Conservation (phyloP, 2,797 vertebrate genomes). For the Sparus aurata region DNA sequence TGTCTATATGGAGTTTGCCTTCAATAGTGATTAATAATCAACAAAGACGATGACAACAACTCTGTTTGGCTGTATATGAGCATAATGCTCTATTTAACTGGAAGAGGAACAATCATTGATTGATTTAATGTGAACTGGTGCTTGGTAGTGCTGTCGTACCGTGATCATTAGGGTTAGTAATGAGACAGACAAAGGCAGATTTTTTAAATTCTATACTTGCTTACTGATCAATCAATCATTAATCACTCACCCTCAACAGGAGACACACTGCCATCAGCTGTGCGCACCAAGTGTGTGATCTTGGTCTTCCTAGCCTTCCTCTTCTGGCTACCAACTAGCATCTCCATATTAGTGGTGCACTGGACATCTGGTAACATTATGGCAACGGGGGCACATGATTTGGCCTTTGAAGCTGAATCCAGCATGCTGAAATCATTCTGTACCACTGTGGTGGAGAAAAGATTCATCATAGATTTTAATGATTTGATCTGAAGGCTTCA, state of each 20-base stretch:
- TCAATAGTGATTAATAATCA: too few species aligned
- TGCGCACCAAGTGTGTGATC: constrained; percentile 97
- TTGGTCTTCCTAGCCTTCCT: constrained; percentile 98
- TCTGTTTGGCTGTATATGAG: too few species aligned
- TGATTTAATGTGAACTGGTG: too few species aligned
- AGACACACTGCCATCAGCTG: constrained; percentile 93
- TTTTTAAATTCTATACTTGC: not conserved
- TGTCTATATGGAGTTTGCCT: too few species aligned
- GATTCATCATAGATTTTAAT: not conserved
- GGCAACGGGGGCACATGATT: constrained; percentile 80
- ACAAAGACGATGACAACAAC: too few species aligned
- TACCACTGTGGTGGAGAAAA: constrained; percentile 80
- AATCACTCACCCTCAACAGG: constrained; percentile 88
- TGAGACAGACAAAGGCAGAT: not conserved
- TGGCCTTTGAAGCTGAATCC: constrained; percentile 87
- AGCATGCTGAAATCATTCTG: constrained; percentile 85
- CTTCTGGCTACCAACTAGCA: constrained; percentile 98
- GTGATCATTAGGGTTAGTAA: too few species aligned
- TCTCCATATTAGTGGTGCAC: constrained; percentile 87
- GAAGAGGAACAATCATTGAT: too few species aligned
- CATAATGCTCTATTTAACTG: too few species aligned
- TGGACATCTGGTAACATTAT: constrained; percentile 87
- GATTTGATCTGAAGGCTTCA: not conserved
- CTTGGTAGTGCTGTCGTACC: not conserved
- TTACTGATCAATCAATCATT: not conserved